Evolutionary conservation across 2,113 vertebrate species (phyloP).

Genomic region (Cynoglossus semilaevis): DNA sequence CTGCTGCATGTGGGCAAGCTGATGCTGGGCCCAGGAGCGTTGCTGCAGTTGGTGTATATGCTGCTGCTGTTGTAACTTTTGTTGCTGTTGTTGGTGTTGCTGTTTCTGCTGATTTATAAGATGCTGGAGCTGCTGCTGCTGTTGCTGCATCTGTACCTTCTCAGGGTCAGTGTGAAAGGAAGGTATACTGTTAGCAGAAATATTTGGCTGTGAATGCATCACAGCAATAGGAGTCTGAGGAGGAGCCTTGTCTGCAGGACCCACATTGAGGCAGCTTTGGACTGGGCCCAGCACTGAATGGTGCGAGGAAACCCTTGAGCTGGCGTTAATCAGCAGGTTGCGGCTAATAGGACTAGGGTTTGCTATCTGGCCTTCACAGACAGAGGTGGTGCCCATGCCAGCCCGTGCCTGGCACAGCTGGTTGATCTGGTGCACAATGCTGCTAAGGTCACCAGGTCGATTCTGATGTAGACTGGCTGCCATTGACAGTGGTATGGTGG

Average conservation of each 20-base stretch:
- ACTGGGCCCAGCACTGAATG: constrained; percentile 60
- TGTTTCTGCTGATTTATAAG: constrained; percentile 70
- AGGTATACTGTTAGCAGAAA: constrained; percentile 80
- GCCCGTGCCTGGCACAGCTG: constrained; percentile 97
- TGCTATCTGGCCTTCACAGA: constrained; percentile 98
- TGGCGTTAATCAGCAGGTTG: constrained; percentile 96
- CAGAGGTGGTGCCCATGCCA: constrained; percentile 92
- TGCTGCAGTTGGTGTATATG: constrained; percentile 73
- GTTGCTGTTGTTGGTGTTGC: constrained; percentile 59
- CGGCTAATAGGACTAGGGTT: constrained; percentile 98
- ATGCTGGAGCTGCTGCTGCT: constrained; percentile 70
- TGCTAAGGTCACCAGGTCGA: constrained; percentile 90
- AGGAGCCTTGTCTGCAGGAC: constrained; percentile 82
- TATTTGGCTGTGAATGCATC: constrained; percentile 73
- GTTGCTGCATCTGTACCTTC: constrained; percentile 74
- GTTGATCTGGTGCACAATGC: constrained; percentile 98
- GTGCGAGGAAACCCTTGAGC: constrained; percentile 93
- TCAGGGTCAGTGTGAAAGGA: constrained; percentile 84
- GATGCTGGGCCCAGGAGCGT: constrained; percentile 91
- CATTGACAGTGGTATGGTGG: constrained; percentile 99
- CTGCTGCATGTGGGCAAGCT: constrained; percentile 92
- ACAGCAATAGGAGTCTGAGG: constrained; percentile 76
- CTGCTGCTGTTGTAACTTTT: constrained; percentile 75
- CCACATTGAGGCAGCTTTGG: constrained; percentile 85
- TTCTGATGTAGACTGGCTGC: constrained; percentile 92